A percentile compares a stretch with the other conserved stretches of the same genome.
These are phyloP conservation scores for Ispidina lecontei DNA, from an alignment of 2,797 vertebrate genomes.

Conservation along the genomic window DNA sequence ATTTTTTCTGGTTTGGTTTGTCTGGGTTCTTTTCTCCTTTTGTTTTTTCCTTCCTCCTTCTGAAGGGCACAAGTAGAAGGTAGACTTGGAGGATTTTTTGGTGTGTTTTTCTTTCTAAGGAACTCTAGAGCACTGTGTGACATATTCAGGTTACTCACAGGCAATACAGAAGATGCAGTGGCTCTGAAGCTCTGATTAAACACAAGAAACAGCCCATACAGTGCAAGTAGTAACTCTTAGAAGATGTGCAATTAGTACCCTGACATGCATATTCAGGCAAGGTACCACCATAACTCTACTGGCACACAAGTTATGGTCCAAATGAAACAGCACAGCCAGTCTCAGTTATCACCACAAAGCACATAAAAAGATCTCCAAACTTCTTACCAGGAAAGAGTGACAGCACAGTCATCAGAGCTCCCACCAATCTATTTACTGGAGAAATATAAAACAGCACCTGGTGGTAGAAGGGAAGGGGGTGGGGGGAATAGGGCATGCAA, in stretches of 20 bases:
- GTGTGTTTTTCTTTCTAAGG: not conserved
- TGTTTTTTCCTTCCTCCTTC: not conserved
- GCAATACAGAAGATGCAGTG: not conserved
- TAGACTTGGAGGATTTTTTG: not conserved
- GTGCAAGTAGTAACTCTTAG: not conserved
- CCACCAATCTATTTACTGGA: slow-evolving; percentile 93
- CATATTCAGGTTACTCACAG: not conserved
- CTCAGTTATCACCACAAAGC: not conserved
- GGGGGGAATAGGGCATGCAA: not conserved
- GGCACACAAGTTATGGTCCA: not conserved
- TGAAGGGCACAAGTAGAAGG: not conserved
- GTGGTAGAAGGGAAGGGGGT: not conserved
- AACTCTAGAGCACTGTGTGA: not conserved
- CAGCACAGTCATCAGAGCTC: slow-evolving; percentile 92
- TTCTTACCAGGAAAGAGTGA: slow-evolving; percentile 95
- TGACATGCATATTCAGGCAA: not conserved
- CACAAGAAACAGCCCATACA: not conserved
- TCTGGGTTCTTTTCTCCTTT: no score
- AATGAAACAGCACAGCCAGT: not conserved
- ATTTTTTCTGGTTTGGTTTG: not conserved
- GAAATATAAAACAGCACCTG: slow-evolving; percentile 96
- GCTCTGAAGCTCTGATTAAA: not conserved
- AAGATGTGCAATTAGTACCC: not conserved
- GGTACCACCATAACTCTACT: not conserved
- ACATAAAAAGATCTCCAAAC: not conserved